These are phyloP conservation scores for Dicrurus megarhynchus DNA, from an alignment of 2,113 vertebrate genomes.

Conservation along the genomic window DNA sequence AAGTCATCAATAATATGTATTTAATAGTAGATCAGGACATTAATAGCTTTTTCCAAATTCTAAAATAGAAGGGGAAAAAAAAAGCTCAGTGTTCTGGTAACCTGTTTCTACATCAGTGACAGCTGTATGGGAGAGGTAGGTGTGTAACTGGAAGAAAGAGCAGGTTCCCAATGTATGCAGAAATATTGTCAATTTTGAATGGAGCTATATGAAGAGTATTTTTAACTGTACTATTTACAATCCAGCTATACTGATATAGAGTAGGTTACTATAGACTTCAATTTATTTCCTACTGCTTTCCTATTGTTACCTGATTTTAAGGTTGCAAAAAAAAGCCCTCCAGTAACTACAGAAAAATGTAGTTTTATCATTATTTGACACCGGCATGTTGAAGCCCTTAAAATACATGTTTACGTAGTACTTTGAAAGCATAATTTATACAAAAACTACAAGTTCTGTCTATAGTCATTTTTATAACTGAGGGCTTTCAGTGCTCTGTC, in stretches of 20 bases:
- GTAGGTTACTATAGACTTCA: neutral
- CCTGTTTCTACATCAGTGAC: neutral
- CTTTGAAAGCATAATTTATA: neutral
- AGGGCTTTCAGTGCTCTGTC: neutral
- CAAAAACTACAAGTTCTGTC: neutral
- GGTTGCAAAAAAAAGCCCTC: neutral
- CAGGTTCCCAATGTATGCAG: neutral
- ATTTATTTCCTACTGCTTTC: neutral
- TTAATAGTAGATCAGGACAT: neutral
- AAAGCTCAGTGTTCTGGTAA: neutral
- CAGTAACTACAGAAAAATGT: neutral
- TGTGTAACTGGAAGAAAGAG: neutral
- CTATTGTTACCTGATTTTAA: neutral
- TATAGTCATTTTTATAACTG: neutral
- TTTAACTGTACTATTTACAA: neutral
- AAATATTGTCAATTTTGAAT: neutral
- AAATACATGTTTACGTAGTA: fast-evolving
- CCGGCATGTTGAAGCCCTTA: neutral
- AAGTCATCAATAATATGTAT: neutral
- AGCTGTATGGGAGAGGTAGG: neutral
- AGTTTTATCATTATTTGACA: neutral
- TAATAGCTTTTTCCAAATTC: neutral
- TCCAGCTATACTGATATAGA: neutral
- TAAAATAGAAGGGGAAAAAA: neutral
- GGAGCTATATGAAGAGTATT: neutral